These are phyloP conservation scores for Drosophila incognita DNA, from an alignment of 2,888 invertebrate species.

Conservation along the genomic window DNA sequence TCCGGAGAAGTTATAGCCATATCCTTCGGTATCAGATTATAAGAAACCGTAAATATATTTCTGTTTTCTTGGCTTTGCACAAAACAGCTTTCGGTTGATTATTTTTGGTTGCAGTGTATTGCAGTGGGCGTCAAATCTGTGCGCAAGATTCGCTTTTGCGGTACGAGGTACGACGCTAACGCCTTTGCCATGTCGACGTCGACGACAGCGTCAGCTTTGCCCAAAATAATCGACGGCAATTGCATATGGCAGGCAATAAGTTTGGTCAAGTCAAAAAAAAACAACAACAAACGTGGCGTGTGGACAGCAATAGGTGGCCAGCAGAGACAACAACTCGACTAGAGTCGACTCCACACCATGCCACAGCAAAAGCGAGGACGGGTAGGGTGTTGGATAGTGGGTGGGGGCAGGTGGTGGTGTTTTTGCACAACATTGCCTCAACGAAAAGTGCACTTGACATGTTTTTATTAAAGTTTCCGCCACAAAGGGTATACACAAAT, in stretches of 20 bases:
- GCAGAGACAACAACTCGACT: slow-evolving; percentile 2
- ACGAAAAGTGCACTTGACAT: slow-evolving; percentile 77
- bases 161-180: slow-evolving; percentile 33
- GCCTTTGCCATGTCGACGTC: slow-evolving; percentile 60
- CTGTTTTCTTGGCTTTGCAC: neutral
- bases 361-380: neutral
- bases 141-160: slow-evolving; percentile 32
- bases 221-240: slow-evolving; percentile 78
- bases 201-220: neutral
- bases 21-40: neutral
- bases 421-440: slow-evolving; percentile 38
- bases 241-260: slow-evolving; percentile 82
- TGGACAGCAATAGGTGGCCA: slow-evolving; percentile 4
- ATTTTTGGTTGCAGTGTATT: slow-evolving; percentile 15
- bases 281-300: slow-evolving; percentile 4
- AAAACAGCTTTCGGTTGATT: neutral
- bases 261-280: slow-evolving; percentile 76
- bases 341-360: neutral
- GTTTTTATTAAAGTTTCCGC: slow-evolving; percentile 50
- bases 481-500: slow-evolving; percentile 12
- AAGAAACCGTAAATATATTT: neutral
- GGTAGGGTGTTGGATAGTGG: slow-evolving; percentile 1
- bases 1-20: neutral
- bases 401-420: slow-evolving; percentile 1
- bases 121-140: slow-evolving; percentile 55